Evolutionary conservation across 2,888 invertebrate species (phyloP).

Genomic region (Zele albiditarsus): DNA sequence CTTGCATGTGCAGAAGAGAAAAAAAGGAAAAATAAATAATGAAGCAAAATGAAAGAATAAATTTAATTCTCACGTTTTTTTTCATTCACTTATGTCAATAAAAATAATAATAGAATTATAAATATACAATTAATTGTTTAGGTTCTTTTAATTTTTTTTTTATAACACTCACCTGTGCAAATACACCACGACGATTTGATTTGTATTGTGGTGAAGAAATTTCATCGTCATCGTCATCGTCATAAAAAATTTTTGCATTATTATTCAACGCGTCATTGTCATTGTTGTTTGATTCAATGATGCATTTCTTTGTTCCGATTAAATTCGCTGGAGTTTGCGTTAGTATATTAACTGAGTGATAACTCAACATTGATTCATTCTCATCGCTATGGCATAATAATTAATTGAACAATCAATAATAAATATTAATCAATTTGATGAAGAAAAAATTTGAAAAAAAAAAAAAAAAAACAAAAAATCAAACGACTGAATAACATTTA

Average conservation of each 20-base stretch:
- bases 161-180: constrained; percentile 61
- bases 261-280: constrained; percentile 23
- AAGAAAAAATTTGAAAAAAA: not conserved
- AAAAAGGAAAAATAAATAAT: no score
- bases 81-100: no score
- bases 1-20: no score
- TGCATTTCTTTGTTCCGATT: constrained; percentile 52
- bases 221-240: constrained; percentile 35
- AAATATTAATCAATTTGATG: not conserved
- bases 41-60: no score
- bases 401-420: not conserved
- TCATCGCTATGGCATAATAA: constrained; percentile 58
- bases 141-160: not conserved
- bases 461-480: constrained; percentile 1
- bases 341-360: constrained; percentile 44
- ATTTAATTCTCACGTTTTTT: no score
- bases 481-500: not conserved
- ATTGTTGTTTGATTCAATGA: constrained; percentile 56
- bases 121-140: not conserved
- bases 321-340: constrained; percentile 43
- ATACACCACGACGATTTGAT: constrained; percentile 60
- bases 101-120: no score
- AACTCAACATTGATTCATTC: constrained; percentile 54
- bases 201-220: constrained; percentile 50
- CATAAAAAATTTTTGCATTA: constrained; percentile 30